These are phyloP conservation scores for Polypterus senegalus DNA, from an alignment of 2,113 vertebrate species.

Conservation along the genomic window DNA sequence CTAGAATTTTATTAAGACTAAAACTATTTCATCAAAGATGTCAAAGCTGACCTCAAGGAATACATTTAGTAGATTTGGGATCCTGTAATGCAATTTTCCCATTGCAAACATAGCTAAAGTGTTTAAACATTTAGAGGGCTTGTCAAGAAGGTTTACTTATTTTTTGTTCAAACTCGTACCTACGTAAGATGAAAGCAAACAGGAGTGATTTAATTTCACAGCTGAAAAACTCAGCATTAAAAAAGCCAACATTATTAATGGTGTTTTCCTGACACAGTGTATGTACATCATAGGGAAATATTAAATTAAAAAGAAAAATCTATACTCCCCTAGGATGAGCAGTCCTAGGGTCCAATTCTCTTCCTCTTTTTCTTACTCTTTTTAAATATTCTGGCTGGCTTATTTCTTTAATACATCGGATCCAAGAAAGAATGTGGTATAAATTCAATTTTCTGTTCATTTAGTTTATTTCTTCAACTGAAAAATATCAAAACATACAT, in stretches of 20 bases:
- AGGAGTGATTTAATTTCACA: conserved; percentile 92
- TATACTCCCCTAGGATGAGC: conserved; percentile 12
- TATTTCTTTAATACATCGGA: too few species aligned
- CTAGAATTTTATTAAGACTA: conserved; percentile 77
- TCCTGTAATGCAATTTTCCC: conserved; percentile 85
- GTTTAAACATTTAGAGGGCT: conserved; percentile 84
- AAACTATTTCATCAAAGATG: conserved; percentile 68
- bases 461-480: neutral
- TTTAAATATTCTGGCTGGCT: too few species aligned
- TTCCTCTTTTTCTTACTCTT: too few species aligned
- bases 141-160: conserved; percentile 67
- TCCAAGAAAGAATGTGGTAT: too few species aligned
- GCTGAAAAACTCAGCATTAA: conserved; percentile 72
- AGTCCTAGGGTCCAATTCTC: too few species aligned
- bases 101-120: conserved; percentile 68
- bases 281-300: conserved; percentile 56
- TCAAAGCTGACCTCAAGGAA: conserved; percentile 56
- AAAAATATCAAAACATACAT: neutral
- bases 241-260: conserved; percentile 80
- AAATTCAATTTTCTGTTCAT: too few species aligned
- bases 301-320: conserved; percentile 40
- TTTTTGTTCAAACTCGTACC: conserved; percentile 67
- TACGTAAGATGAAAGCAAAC: conserved; percentile 85
- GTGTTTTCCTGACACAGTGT: conserved; percentile 55
- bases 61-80: conserved; percentile 49